A percentile compares a stretch with the other conserved stretches of the same genome.
Conservation (phyloP, 2,888 invertebrate species). For the Portevinia maculata region DNA sequence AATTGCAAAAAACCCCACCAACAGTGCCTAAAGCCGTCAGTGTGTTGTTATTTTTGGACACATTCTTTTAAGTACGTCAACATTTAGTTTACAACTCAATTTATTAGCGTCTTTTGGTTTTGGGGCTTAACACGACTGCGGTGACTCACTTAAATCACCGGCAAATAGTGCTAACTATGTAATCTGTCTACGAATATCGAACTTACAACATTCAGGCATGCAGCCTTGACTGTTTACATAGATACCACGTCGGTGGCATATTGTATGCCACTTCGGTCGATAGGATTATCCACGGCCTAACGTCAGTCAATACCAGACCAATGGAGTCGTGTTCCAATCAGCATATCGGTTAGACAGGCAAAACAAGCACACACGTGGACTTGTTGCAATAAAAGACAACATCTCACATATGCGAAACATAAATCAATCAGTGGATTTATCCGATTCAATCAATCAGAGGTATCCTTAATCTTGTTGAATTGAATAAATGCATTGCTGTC, state of each 20-base stretch:
- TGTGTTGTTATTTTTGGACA: constrained; percentile 29
- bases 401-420: constrained; percentile 22
- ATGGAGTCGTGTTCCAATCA: neutral
- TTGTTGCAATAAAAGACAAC: neutral
- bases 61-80: constrained; percentile 14
- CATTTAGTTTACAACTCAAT: constrained; percentile 53
- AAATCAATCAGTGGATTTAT: constrained; percentile 58
- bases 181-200: constrained; percentile 3
- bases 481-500: constrained; percentile 36
- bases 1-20: constrained; percentile 24
- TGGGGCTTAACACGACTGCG: neutral
- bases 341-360: neutral
- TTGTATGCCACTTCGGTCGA: constrained; percentile 26
- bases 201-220: constrained; percentile 22
- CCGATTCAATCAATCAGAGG: constrained; percentile 60
- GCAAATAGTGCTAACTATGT: neutral
- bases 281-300: constrained; percentile 34
- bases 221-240: constrained; percentile 21
- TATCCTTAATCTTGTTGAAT: constrained; percentile 61
- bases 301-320: constrained; percentile 19
- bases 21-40: constrained; percentile 1
- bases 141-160: constrained; percentile 18
- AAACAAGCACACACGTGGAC: constrained; percentile 21
- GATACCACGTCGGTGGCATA: constrained; percentile 12
- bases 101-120: constrained; percentile 7